Base-by-base conservation (phyloP, 2,888 invertebrate species). In the Elysia crispata region DNA sequence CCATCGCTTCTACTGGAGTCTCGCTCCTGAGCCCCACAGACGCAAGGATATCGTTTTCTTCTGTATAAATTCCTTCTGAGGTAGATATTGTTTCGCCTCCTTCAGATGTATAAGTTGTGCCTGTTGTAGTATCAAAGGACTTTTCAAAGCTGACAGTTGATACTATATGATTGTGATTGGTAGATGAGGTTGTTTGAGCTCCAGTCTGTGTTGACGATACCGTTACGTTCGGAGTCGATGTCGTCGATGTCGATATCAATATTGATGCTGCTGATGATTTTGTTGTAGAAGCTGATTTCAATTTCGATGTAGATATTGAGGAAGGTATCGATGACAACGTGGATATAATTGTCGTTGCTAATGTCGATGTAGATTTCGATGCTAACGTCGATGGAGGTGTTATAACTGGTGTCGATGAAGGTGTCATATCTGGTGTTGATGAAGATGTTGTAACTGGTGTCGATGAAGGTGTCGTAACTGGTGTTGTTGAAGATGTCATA, bases 281-380 rank as follows among this genome's bases (percentile, higher is more conserved):
- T 79, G 86, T 89, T 83, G 90, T 90, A 82, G 86, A 88, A 60
- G 91, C 89, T n/a, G 86, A 86, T 5, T 83, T 81, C 73, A 76
- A 91, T 11, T 67, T 76, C 41, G 74, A 60, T 28, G 76, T 81
- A 54, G 85, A 79, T 50, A 86, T 85, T 77, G 87, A 88, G 80
- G 83, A 88, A 79, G 86, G 89, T 64, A 91, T 89, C n/a, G 86
- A 86, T 41, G 41, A 6, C 11, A 11, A 41, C 3, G 41, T 6
- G 41, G 41, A 11, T 41, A 41, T 41, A 90, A 85, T 93, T 91
- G 74, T 80, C 66, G 76, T 76, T 41, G 15, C n/a, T 76, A 76
- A 91, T 11, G 73, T 76, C 41, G 74, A 60, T 28, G 76, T 81
- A 54, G 85, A 79, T 50, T 86, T 85, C 76, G 87, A 88, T 91